phyloP scores from a whole-genome alignment of 2,888 invertebrate species.

The Eristalinus sepulchralis region DNA sequence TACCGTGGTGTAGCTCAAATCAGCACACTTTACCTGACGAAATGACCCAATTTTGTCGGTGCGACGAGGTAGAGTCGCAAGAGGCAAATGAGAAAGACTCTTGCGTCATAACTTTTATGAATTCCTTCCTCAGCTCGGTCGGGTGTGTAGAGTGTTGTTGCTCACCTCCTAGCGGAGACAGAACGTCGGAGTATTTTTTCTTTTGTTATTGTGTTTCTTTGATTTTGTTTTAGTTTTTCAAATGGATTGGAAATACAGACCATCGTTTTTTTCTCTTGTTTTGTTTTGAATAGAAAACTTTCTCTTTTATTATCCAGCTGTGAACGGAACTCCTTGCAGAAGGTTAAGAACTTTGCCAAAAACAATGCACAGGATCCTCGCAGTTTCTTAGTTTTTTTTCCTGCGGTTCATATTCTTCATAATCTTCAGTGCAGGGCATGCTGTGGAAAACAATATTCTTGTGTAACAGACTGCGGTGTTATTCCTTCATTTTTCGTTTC shows the following conservation, averaged over 20 bases:
- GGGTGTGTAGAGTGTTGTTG: neutral
- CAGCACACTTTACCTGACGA: slow-evolving; percentile 54
- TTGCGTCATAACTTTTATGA: slow-evolving; percentile 49
- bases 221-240: slow-evolving; percentile 10
- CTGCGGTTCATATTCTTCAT: slow-evolving; percentile 42
- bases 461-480: slow-evolving; percentile 40
- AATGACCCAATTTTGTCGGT: slow-evolving; percentile 53
- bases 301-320: slow-evolving; percentile 69
- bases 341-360: slow-evolving; percentile 24
- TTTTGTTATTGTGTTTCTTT: slow-evolving; percentile 30
- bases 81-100: slow-evolving; percentile 15
- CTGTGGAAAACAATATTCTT: slow-evolving; percentile 22
- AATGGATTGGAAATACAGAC: slow-evolving; percentile 10
- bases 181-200: slow-evolving; percentile 9
- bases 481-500: neutral
- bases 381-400: neutral
- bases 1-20: neutral
- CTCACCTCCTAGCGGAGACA: slow-evolving; percentile 22
- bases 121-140: neutral
- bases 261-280: neutral
- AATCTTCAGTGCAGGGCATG: slow-evolving; percentile 35
- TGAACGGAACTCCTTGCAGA: slow-evolving; percentile 32
- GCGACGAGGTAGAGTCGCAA: neutral
- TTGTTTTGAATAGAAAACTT: slow-evolving; percentile 45
- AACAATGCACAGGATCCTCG: slow-evolving; percentile 24